Percentiles rank a stretch among this genome's conserved stretches.
Conservation (phyloP, 2,888 invertebrate genomes). For the Eueremaeus valkanovi region DNA sequence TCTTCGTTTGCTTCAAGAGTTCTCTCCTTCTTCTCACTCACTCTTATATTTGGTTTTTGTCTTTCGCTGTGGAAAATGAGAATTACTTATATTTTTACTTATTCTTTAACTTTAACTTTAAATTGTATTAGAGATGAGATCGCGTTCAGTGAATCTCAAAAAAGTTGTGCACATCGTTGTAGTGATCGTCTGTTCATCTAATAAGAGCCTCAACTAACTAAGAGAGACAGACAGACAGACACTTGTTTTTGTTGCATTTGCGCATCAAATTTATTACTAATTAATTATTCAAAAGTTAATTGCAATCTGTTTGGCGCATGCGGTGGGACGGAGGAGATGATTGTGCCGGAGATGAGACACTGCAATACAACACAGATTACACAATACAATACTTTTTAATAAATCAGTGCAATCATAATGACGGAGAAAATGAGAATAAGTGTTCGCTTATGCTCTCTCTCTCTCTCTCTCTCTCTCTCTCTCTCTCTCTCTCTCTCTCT, state of each 20-base stretch:
- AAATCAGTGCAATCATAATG: conserved; percentile 28
- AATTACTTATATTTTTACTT: background rate
- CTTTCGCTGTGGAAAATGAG: background rate
- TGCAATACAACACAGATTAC: background rate
- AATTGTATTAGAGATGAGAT: background rate
- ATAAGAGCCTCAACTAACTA: too few species aligned
- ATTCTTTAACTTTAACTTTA: background rate
- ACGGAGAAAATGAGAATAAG: background rate
- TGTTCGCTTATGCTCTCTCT: background rate
- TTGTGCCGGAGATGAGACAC: background rate
- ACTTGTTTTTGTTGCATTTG: conserved; percentile 26
- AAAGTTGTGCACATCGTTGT: conserved; percentile 3
- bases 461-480: too few species aligned
- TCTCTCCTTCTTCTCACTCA: background rate
- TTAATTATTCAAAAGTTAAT: conserved; percentile 36
- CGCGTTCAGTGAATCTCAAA: background rate
- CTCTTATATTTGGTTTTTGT: background rate
- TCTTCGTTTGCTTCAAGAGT: conserved; percentile 26
- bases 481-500: too few species aligned
- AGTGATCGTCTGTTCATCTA: conserved; percentile 31
- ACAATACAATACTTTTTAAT: conserved; percentile 31
- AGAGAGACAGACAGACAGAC: background rate
- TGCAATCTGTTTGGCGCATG: conserved; percentile 32
- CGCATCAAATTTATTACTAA: conserved; percentile 26
- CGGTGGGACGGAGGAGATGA: conserved; percentile 21